A percentile compares a stretch with the other conserved stretches of the same genome.
Evolutionary conservation across 2,888 invertebrate genomes (phyloP).

Genomic region (Ceraclea dissimilis): DNA sequence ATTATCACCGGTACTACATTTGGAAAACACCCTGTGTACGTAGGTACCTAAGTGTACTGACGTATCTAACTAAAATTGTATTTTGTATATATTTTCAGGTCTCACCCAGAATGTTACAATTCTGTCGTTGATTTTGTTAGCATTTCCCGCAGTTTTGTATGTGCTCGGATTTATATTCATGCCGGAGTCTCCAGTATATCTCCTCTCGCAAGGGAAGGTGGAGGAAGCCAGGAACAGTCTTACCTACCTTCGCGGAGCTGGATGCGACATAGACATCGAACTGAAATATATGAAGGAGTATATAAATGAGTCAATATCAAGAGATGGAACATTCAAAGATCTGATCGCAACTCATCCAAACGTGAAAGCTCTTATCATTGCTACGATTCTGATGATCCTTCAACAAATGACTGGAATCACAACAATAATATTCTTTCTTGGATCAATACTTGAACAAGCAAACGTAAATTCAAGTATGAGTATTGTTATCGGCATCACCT

Average conservation of each 20-base stretch:
- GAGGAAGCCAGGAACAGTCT: conserved; percentile 54
- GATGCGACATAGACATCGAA: conserved; percentile 51
- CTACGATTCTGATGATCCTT: conserved; percentile 56
- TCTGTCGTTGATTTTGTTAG: conserved; percentile 40
- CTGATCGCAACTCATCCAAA: conserved; percentile 39
- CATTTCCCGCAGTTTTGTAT: conserved; percentile 40
- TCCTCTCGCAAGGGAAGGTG: conserved; percentile 47
- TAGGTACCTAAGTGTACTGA: too few species aligned
- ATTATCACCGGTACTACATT: too few species aligned
- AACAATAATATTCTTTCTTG: conserved; percentile 52
- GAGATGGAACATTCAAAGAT: conserved; percentile 42
- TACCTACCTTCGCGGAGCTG: conserved; percentile 53
- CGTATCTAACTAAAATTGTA: too few species aligned
- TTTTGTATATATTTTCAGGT: too few species aligned
- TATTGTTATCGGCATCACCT: conserved; percentile 54
- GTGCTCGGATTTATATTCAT: conserved; percentile 52
- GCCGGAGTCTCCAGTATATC: conserved; percentile 64
- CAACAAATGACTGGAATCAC: conserved; percentile 58
- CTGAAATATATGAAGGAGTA: conserved; percentile 43
- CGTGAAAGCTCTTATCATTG: conserved; percentile 42
- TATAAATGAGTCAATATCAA: conserved; percentile 39
- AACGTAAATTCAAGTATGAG: conserved; percentile 39
- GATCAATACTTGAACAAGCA: conserved; percentile 47
- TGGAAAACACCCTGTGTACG: too few species aligned
- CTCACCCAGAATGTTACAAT: conserved; percentile 38